These are phyloP conservation scores for Dynastes grantii DNA, from an alignment of 2,888 invertebrate genomes.

Conservation along the genomic window DNA sequence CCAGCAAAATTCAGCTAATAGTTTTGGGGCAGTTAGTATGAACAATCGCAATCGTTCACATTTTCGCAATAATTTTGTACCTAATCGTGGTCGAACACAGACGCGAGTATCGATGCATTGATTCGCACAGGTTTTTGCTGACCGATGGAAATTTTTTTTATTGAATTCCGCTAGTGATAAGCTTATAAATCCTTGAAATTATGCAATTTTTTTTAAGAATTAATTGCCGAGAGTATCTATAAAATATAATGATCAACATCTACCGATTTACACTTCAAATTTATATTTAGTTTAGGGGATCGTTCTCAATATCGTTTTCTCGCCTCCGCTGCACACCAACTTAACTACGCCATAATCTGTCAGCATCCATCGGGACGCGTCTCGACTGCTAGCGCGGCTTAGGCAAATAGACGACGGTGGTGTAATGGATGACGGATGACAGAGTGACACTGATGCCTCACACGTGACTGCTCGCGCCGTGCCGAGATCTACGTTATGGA, in stretches of 20 bases:
- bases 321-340: constrained; percentile 3
- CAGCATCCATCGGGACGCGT: constrained; percentile 37
- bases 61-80: too few species aligned
- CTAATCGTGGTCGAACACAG: too few species aligned
- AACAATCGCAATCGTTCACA: too few species aligned
- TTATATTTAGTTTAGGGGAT: constrained; percentile 4
- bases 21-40: too few species aligned
- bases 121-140: too few species aligned
- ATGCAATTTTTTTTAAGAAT: too few species aligned
- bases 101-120: too few species aligned
- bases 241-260: not conserved
- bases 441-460: constrained; percentile 67
- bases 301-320: constrained; percentile 26
- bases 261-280: constrained; percentile 11
- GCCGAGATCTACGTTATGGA: constrained; percentile 65
- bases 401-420: constrained; percentile 51
- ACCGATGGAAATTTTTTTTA: too few species aligned
- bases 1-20: too few species aligned
- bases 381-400: constrained; percentile 40
- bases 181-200: too few species aligned
- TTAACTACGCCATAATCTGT: constrained; percentile 41
- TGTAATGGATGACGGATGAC: constrained; percentile 67
- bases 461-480: constrained; percentile 66
- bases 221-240: too few species aligned
- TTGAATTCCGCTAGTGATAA: too few species aligned